A percentile compares a stretch with the other conserved stretches of the same genome.
Evolutionary conservation across 2,888 invertebrate species (phyloP).

Genomic region (Sipha maydis): DNA sequence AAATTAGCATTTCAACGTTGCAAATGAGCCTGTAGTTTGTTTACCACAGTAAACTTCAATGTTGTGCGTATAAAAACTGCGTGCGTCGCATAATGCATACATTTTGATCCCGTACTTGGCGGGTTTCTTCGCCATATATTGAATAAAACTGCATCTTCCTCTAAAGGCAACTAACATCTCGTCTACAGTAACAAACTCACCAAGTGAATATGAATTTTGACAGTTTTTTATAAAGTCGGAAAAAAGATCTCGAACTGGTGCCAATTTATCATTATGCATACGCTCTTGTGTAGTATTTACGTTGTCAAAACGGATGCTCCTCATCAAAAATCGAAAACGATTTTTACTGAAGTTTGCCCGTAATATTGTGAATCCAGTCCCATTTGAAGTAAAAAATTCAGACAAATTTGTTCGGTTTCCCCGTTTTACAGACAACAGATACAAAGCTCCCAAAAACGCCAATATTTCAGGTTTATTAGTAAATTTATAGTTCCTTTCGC

Average conservation of each 20-base stretch:
- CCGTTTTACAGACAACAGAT: not conserved
- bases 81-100: slow-evolving; percentile 33
- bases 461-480: too few relatives aligned
- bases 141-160: not conserved
- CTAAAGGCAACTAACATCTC: slow-evolving; percentile 55
- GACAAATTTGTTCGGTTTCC: not conserved
- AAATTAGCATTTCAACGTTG: not conserved
- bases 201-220: slow-evolving; percentile 45
- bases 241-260: slow-evolving; percentile 38
- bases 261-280: not conserved
- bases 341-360: slow-evolving; percentile 27
- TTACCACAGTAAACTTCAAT: not conserved
- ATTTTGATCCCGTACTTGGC: slow-evolving; percentile 61
- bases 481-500: not conserved
- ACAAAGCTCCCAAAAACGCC: too few relatives aligned
- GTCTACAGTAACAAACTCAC: slow-evolving; percentile 58
- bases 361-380: not conserved
- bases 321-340: slow-evolving; percentile 57
- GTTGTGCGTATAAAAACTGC: not conserved
- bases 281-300: slow-evolving; percentile 48
- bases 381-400: not conserved
- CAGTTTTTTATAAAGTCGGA: slow-evolving; percentile 41
- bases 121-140: not conserved
- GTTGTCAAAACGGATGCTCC: slow-evolving; percentile 57
- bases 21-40: not conserved